Evolutionary conservation across 1,140 invertebrate species (phyloP).

Genomic region (Panonychus citri): DNA sequence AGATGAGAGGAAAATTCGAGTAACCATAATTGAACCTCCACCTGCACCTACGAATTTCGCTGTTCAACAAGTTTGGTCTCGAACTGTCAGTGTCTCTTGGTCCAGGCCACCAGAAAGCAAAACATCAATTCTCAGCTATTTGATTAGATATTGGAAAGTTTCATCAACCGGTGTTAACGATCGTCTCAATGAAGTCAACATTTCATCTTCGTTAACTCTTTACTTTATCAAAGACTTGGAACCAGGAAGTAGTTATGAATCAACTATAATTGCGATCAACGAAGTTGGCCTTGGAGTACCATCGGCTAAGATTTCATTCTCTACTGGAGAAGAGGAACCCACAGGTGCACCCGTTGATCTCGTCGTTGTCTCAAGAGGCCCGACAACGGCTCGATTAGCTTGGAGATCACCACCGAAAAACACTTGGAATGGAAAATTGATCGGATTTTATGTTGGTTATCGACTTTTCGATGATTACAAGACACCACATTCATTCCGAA

Average conservation of each 20-base stretch:
- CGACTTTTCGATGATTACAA: slow-evolving; percentile 24
- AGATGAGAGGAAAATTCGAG: slow-evolving; percentile 67
- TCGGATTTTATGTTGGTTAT: slow-evolving; percentile 51
- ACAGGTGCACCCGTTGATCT: slow-evolving; percentile 30
- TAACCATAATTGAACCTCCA: slow-evolving; percentile 79
- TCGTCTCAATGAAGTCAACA: slow-evolving; percentile 14
- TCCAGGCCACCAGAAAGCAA: slow-evolving; percentile 70
- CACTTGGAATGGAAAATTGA: slow-evolving; percentile 77
- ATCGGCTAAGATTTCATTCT: slow-evolving; percentile 52
- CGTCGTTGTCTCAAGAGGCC: slow-evolving; percentile 66
- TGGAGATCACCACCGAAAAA: slow-evolving; percentile 75
- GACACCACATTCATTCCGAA: slow-evolving; percentile 18
- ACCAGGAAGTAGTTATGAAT: slow-evolving; percentile 23
- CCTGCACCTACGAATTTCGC: slow-evolving; percentile 73
- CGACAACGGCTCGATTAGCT: slow-evolving; percentile 66
- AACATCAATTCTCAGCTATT: slow-evolving; percentile 62
- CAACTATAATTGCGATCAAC: slow-evolving; percentile 24
- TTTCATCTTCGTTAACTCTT: slow-evolving; percentile 15
- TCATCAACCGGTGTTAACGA: background rate
- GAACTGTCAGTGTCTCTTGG: slow-evolving; percentile 73
- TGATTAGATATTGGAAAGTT: slow-evolving; percentile 70
- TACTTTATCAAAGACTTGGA: slow-evolving; percentile 20
- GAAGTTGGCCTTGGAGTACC: slow-evolving; percentile 43
- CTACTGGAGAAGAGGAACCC: slow-evolving; percentile 49
- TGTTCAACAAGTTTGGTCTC: slow-evolving; percentile 70